Evolutionary conservation across 2,888 invertebrate species (phyloP).

Genomic region (Sepioteuthis lessoniana): DNA sequence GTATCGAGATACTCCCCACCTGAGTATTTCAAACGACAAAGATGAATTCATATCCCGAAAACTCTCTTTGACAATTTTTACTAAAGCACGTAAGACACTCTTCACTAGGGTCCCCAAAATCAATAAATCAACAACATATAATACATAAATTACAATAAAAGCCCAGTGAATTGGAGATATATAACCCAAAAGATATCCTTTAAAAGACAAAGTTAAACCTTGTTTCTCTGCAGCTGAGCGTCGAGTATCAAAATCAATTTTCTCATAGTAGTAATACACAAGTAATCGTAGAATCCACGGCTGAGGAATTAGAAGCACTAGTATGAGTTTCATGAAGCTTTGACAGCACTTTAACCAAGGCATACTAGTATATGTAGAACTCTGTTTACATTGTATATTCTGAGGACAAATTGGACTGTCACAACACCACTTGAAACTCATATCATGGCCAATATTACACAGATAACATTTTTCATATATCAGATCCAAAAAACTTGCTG

Average conservation of each 20-base stretch:
- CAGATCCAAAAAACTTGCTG: background rate
- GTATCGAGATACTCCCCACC: constrained; percentile 62
- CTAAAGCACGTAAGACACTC: constrained; percentile 59
- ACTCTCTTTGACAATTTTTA: constrained; percentile 61
- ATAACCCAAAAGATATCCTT: constrained; percentile 65
- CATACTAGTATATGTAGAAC: background rate
- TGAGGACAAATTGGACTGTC: background rate
- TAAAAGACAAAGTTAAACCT: constrained; percentile 56
- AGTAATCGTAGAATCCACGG: constrained; percentile 66
- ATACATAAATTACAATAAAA: constrained; percentile 66
- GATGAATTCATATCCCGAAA: constrained; percentile 59
- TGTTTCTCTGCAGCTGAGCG: constrained; percentile 55
- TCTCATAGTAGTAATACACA: constrained; percentile 64
- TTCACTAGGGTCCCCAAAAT: constrained; percentile 60
- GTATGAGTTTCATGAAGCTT: constrained; percentile 57
- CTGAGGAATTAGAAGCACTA: constrained; percentile 58
- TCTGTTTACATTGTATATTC: background rate
- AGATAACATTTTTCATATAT: background rate
- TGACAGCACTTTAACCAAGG: constrained; percentile 61
- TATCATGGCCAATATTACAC: background rate
- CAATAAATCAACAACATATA: constrained; percentile 62
- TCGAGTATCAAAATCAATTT: constrained; percentile 59
- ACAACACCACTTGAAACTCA: background rate
- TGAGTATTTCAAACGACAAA: constrained; percentile 53
- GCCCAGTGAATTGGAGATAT: constrained; percentile 68